Percentiles rank a stretch among this genome's conserved stretches.
Evolutionary conservation across 2,888 invertebrate genomes (phyloP).

Genomic region (Limnephilus rhombicus): DNA sequence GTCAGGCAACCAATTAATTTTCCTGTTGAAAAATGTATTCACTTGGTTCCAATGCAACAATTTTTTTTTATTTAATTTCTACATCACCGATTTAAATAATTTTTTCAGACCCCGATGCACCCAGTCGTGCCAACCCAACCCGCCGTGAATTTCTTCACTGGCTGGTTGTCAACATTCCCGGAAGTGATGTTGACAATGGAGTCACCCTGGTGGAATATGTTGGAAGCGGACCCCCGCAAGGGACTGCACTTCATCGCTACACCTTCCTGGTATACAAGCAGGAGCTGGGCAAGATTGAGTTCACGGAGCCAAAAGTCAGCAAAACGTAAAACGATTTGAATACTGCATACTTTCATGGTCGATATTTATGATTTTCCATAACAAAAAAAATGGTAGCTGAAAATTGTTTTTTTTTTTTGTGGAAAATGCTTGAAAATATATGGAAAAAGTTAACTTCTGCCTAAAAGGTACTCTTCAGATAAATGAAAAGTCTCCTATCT

Average conservation of each 20-base stretch:
- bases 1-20: too few relatives aligned
- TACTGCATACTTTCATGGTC: neutral
- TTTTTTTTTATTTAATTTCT: too few relatives aligned
- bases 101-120: conserved; percentile 70
- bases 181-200: conserved; percentile 70
- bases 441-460: neutral
- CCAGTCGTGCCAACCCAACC: conserved; percentile 68
- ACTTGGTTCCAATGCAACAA: too few relatives aligned
- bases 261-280: conserved; percentile 71
- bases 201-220: conserved; percentile 71
- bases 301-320: conserved; percentile 77
- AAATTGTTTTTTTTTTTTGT: neutral
- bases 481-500: too few relatives aligned
- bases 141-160: conserved; percentile 71
- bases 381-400: too few relatives aligned
- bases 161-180: conserved; percentile 72
- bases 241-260: conserved; percentile 70
- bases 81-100: too few relatives aligned
- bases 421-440: neutral
- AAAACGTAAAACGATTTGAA: conserved; percentile 72
- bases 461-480: too few relatives aligned
- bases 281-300: conserved; percentile 74
- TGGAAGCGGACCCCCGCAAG: conserved; percentile 71
- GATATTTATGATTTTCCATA: too few relatives aligned
- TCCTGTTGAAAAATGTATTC: too few relatives aligned